Evolutionary conservation across 2,888 invertebrate genomes (phyloP).

Genomic region (Mesorhabditis sp.): DNA sequence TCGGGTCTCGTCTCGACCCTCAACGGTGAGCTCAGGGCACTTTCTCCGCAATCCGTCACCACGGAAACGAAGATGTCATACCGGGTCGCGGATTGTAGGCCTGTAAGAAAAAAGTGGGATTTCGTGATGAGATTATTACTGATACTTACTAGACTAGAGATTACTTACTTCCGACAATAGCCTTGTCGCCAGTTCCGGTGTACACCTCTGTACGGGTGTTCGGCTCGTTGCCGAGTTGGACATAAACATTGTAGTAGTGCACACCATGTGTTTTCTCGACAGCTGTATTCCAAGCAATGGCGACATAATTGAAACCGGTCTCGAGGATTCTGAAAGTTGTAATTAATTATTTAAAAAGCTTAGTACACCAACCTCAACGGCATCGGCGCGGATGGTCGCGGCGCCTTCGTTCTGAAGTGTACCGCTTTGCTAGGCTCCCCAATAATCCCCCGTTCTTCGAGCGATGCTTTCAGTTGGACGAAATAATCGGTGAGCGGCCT

Average conservation of each 20-base stretch:
- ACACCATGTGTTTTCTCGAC: conserved; percentile 20
- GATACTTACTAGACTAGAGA: background rate
- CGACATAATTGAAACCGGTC: conserved; percentile 27
- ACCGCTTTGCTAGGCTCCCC: conserved; percentile 63
- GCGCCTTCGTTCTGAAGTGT: conserved; percentile 74
- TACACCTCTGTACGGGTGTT: background rate
- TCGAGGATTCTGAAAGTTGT: conserved; percentile 12
- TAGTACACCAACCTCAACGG: conserved; percentile 10
- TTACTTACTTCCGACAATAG: conserved; percentile 2
- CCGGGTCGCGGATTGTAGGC: background rate
- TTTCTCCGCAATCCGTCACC: conserved; percentile 31
- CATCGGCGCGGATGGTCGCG: conserved; percentile 70
- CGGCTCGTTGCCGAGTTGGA: conserved; percentile 10
- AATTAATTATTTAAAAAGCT: conserved; percentile 61
- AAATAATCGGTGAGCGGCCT: conserved; percentile 48
- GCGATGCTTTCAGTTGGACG: conserved; percentile 35
- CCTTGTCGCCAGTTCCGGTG: background rate
- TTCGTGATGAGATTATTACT: background rate
- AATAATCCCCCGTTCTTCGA: conserved; percentile 41
- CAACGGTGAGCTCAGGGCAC: conserved; percentile 6
- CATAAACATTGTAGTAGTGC: conserved; percentile 18
- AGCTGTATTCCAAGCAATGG: conserved; percentile 34
- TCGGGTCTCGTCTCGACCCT: conserved; percentile 17
- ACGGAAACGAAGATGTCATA: conserved; percentile 25
- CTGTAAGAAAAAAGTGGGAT: conserved; percentile 2